Conservation (phyloP, 2,797 vertebrate genomes). For the Euthynnus affinis region DNA sequence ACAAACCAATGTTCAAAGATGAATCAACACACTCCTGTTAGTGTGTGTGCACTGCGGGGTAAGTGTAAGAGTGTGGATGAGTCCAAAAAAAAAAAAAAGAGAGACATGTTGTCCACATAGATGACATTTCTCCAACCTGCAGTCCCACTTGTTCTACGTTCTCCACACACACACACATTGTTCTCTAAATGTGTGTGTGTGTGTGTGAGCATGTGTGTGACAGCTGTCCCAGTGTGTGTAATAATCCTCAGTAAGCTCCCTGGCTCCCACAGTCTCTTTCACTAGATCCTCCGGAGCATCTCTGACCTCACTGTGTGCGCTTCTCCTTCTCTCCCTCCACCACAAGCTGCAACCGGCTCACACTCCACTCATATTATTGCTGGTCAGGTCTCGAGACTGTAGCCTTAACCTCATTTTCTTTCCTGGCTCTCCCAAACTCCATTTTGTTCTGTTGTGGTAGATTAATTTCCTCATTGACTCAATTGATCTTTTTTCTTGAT, state of each 20-base stretch:
- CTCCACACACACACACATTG: slow-evolving; percentile 17
- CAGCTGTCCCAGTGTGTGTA: slow-evolving; percentile 73
- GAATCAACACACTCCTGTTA: slow-evolving; percentile 30
- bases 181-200: slow-evolving; percentile 53
- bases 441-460: too few species aligned
- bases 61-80: slow-evolving; percentile 24
- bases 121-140: slow-evolving; percentile 8
- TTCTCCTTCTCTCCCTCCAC: slow-evolving; percentile 19
- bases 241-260: slow-evolving; percentile 76
- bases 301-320: slow-evolving; percentile 53
- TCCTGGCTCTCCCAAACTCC: neutral
- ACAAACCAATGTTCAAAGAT: slow-evolving; percentile 31
- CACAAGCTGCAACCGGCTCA: slow-evolving; percentile 1
- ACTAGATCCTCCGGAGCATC: slow-evolving; percentile 65
- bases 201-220: slow-evolving; percentile 62
- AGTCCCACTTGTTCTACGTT: slow-evolving; percentile 13
- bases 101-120: neutral
- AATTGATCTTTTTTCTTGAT: neutral
- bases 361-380: slow-evolving; percentile 6
- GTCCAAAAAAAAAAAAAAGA: neutral
- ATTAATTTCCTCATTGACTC: neutral
- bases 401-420: neutral
- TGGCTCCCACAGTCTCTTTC: slow-evolving; percentile 74
- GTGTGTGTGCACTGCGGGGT: slow-evolving; percentile 5
- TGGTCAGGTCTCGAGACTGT: neutral